Conservation (phyloP, 2,113 vertebrate genomes). For the Sturnus vulgaris region DNA sequence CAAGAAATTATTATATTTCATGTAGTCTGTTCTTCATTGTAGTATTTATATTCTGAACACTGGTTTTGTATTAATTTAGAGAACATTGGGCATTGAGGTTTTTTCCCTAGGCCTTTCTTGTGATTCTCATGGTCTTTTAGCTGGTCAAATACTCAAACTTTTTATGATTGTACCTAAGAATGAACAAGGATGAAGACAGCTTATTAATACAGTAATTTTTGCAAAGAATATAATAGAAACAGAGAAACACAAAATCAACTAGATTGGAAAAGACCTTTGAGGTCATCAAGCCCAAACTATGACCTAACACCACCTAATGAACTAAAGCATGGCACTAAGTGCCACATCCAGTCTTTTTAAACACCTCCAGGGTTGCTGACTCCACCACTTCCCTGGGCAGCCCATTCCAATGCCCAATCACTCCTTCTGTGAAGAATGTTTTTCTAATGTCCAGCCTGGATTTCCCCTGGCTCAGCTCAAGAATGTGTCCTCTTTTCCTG, state of each 20-base stretch:
- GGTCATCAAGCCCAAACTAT: background rate
- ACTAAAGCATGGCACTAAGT: background rate
- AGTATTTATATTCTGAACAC: background rate
- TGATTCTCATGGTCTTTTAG: background rate
- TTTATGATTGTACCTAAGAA: background rate
- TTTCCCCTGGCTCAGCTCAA: background rate
- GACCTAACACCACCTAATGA: background rate
- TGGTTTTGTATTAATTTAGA: background rate
- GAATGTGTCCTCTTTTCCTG: no score
- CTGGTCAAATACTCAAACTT: background rate
- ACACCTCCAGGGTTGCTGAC: fast-evolving
- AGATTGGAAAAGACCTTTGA: background rate
- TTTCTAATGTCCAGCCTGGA: background rate
- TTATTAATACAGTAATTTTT: background rate
- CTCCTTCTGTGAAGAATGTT: background rate
- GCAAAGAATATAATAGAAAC: background rate
- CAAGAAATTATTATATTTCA: background rate
- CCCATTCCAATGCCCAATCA: background rate
- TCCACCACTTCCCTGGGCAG: background rate
- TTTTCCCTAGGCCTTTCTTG: background rate
- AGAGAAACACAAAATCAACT: background rate
- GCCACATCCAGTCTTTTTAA: background rate
- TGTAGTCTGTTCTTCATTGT: background rate
- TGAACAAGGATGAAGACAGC: background rate
- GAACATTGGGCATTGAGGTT: fast-evolving